Conservation (phyloP, 2,113 vertebrate species). For the human region DNA sequence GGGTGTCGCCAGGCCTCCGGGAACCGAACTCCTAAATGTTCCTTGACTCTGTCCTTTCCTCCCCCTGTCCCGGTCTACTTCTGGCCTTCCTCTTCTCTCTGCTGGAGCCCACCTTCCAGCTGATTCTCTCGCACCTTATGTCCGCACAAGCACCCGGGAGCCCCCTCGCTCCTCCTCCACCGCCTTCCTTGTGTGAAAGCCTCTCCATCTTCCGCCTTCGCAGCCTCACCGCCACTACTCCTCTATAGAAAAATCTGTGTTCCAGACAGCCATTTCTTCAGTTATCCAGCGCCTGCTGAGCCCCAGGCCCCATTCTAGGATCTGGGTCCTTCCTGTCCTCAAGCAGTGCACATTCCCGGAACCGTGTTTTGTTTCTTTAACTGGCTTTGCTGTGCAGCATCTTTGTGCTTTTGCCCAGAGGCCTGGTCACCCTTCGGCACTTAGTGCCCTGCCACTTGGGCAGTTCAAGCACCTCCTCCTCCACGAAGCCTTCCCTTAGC, state of each 20-base stretch:
- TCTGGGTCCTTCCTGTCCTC: neutral
- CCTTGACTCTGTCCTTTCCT: neutral
- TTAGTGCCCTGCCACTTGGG: neutral
- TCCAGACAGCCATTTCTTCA: neutral
- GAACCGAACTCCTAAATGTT: neutral
- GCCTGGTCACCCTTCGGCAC: neutral
- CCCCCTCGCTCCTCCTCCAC: neutral
- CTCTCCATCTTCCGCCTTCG: neutral
- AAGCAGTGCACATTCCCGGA: neutral
- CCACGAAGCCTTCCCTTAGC: slow-evolving; percentile 27
- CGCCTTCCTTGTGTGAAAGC: neutral
- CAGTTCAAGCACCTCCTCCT: neutral
- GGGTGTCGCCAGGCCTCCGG: neutral
- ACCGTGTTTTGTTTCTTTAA: neutral
- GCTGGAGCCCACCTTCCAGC: neutral
- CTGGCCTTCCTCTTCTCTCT: neutral
- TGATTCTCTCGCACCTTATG: neutral
- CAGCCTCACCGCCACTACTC: neutral
- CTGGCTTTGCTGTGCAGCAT: neutral
- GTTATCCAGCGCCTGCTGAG: neutral
- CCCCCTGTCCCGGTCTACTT: neutral
- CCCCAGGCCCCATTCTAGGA: neutral
- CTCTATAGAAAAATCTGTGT: neutral
- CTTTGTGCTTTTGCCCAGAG: neutral
- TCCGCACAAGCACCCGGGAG: neutral